Evolutionary conservation across 2,113 vertebrate species (phyloP).

Genomic region (Pterocles orientalis): DNA sequence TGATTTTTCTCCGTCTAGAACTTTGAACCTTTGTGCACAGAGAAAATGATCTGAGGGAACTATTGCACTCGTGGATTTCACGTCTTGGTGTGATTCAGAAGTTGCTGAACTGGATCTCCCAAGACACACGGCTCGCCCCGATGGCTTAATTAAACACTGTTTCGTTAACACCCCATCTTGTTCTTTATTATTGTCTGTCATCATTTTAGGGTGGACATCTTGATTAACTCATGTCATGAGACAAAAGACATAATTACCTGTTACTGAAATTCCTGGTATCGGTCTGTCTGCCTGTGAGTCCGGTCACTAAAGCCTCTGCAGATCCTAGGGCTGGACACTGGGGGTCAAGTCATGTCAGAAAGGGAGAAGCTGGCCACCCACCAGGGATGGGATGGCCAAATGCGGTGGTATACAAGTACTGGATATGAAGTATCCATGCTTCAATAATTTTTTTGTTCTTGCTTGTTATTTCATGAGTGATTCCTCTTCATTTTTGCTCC

Average conservation of each 20-base stretch:
- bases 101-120: conserved; percentile 10
- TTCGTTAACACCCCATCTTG: conserved; percentile 20
- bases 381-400: background rate
- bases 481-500: rapidly evolving
- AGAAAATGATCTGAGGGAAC: background rate
- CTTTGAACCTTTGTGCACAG: background rate
- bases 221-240: background rate
- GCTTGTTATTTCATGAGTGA: background rate
- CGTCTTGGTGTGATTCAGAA: background rate
- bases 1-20: background rate
- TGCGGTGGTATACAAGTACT: background rate
- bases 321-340: background rate
- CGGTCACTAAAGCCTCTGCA: background rate
- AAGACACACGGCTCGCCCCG: background rate
- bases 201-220: conserved; percentile 20
- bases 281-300: background rate
- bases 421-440: background rate
- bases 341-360: background rate
- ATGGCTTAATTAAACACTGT: conserved; percentile 6
- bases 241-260: conserved; percentile 18
- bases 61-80: background rate
- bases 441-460: background rate
- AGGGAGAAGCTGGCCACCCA: background rate
- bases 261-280: background rate
- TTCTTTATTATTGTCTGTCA: conserved; percentile 30